These are phyloP conservation scores for Pollenia amentaria DNA, from an alignment of 2,888 invertebrate species.

Conservation along the genomic window DNA sequence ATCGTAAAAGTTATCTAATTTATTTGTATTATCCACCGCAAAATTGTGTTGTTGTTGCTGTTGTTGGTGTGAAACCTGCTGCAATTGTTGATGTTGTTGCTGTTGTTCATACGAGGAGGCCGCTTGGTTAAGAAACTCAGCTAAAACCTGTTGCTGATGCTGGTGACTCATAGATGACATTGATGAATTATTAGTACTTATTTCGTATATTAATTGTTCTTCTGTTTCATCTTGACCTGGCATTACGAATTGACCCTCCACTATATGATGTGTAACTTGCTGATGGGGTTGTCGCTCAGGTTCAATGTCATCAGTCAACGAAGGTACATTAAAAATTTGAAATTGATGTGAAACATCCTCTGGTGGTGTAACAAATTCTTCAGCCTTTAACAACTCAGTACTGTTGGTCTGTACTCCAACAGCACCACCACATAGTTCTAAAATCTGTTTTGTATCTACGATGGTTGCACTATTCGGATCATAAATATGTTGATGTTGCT, in stretches of 20 bases:
- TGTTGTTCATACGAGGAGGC: slow-evolving; percentile 75
- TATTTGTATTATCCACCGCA: slow-evolving; percentile 18
- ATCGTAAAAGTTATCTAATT: slow-evolving; percentile 46
- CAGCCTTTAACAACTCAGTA: slow-evolving; percentile 59
- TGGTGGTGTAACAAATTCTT: slow-evolving; percentile 65
- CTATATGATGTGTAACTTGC: slow-evolving; percentile 78
- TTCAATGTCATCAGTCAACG: slow-evolving; percentile 78
- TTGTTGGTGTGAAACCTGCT: slow-evolving; percentile 57
- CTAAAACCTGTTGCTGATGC: slow-evolving; percentile 80
- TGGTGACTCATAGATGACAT: slow-evolving; percentile 81
- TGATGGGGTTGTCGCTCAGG: slow-evolving; percentile 57
- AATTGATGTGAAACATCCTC: slow-evolving; percentile 76
- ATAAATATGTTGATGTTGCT: slow-evolving; percentile 73
- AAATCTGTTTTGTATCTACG: slow-evolving; percentile 74
- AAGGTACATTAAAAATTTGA: slow-evolving; percentile 80
- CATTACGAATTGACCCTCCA: slow-evolving; percentile 74
- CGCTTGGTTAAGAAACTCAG: slow-evolving; percentile 81
- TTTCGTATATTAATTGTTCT: slow-evolving; percentile 79
- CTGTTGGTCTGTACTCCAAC: slow-evolving; percentile 59
- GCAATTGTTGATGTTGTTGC: slow-evolving; percentile 60
- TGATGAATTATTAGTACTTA: slow-evolving; percentile 78
- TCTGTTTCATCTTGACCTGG: slow-evolving; percentile 70
- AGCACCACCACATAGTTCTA: slow-evolving; percentile 72
- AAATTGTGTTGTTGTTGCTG: slow-evolving; percentile 58
- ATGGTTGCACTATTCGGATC: slow-evolving; percentile 53